phyloP scores from a whole-genome alignment of 2,888 invertebrate species.

The Acronicta aceris region DNA sequence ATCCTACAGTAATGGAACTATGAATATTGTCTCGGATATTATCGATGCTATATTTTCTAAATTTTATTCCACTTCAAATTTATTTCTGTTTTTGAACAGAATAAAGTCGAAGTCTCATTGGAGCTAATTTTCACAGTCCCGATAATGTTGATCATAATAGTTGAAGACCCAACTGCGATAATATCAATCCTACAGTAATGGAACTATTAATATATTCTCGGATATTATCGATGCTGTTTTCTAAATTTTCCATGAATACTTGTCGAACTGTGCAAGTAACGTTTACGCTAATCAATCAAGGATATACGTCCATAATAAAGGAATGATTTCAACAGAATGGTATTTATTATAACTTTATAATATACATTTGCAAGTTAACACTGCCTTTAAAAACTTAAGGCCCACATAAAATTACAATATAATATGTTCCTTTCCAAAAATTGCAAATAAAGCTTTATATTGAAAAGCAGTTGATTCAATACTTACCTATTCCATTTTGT shows the following conservation, averaged over 20 bases:
- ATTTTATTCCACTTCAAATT: too few species aligned
- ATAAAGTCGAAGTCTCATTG: not conserved
- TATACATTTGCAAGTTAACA: conserved; percentile 51
- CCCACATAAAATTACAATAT: conserved; percentile 24
- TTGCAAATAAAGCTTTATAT: too few species aligned
- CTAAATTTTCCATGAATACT: conserved; percentile 10
- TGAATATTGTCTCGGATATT: not conserved
- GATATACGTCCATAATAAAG: conserved; percentile 25
- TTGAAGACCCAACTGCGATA: not conserved
- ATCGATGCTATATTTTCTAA: too few species aligned
- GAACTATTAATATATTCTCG: conserved; percentile 9
- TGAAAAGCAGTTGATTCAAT: too few species aligned
- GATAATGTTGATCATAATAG: not conserved
- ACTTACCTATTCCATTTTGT: too few species aligned
- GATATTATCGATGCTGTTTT: not conserved
- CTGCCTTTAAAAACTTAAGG: conserved; percentile 27
- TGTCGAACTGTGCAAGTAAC: conserved; percentile 53
- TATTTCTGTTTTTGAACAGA: too few species aligned
- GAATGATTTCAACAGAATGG: conserved; percentile 44
- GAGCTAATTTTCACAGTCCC: not conserved
- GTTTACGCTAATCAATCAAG: conserved; percentile 15
- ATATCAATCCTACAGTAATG: not conserved
- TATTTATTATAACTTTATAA: conserved; percentile 45
- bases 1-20: not conserved
- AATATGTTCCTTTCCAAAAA: too few species aligned